Evolutionary conservation across 2,888 invertebrate genomes (phyloP), one percentile per base, ranked within the genome.

Genomic region (Pasiphila rectangulata): DNA sequence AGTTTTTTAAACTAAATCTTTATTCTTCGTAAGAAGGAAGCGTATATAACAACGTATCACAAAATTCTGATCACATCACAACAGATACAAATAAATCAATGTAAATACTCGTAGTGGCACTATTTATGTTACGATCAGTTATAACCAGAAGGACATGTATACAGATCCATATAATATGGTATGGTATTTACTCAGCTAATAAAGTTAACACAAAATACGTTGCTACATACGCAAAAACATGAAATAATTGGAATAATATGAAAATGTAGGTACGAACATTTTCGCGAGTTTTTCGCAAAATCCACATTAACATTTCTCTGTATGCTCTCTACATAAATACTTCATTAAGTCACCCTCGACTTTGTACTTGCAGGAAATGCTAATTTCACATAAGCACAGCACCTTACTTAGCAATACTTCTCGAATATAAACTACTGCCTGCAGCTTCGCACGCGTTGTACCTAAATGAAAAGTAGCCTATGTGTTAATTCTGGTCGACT

Each of bases 311-410:
- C 35, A 42, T 35, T 42, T 42, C 32, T 34, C 32, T 41, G 24
- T 32, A 24, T 30, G 23, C 34, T 44, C 34, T 44, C 35, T 51
- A 40, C 34, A 45, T 54, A 51, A 57, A 56, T 59, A 56, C 58
- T 53, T 53, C 34, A 55, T 54, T 49, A 46, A 49, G 37, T 30
- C 44, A 29, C 30, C 29, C 45, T 46, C 13, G 53, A 54, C 54
- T 52, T 34, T 41, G 38, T 56, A 44, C 34, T 49, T 51, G 39
- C 39, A 57, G 57, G 48, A 58, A 60, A 44, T 43, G 54, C 48
- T 61, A 65, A 68, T 68, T 63, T 56, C 41, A 54, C 57, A 54
- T 59, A 56, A 9, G 16, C 5, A 17, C 51, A 54, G 55, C n/a
- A 27, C 15, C 16, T 29, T 23, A 23, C 23, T 24, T n/a, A 6